These are phyloP conservation scores for Pangasius djambal DNA, from an alignment of 2,797 vertebrate species.

Conservation along the genomic window DNA sequence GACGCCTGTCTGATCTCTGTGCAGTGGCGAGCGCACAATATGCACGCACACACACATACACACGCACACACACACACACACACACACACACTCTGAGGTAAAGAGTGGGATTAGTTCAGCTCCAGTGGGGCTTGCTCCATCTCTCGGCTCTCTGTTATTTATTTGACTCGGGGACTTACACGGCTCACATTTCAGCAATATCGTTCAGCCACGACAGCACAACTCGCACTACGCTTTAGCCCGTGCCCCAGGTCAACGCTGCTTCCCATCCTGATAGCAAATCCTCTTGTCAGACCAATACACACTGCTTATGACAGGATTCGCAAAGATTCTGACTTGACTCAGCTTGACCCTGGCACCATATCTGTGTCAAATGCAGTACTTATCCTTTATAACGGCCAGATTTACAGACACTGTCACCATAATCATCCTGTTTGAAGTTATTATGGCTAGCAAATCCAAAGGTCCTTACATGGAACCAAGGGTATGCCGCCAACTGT, in stretches of 20 bases:
- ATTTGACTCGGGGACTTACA: constrained; percentile 40
- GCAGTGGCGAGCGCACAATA: background rate
- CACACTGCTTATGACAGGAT: constrained; percentile 20
- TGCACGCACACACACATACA: constrained; percentile 7
- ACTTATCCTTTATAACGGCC: background rate
- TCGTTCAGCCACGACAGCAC: constrained; percentile 28
- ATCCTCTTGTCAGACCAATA: constrained; percentile 15
- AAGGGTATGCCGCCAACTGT: background rate
- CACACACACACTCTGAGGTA: constrained; percentile 18
- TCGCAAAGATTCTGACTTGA: background rate
- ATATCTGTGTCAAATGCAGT: background rate
- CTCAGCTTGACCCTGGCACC: background rate
- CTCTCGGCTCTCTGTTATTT: constrained; percentile 38
- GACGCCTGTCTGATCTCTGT: constrained; percentile 30
- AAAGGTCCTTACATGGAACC: background rate
- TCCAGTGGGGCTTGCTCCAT: constrained; percentile 34
- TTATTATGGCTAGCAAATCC: background rate
- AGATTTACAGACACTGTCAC: background rate
- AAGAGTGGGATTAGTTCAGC: constrained; percentile 47
- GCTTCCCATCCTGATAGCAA: constrained; percentile 8
- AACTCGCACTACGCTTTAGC: constrained; percentile 12
- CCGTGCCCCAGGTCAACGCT: background rate
- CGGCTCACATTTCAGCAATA: constrained; percentile 37
- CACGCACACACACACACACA: constrained; percentile 32
- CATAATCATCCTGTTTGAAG: background rate